Conservation (phyloP, 2,888 invertebrate genomes). For the Callimorpha dominula region DNA sequence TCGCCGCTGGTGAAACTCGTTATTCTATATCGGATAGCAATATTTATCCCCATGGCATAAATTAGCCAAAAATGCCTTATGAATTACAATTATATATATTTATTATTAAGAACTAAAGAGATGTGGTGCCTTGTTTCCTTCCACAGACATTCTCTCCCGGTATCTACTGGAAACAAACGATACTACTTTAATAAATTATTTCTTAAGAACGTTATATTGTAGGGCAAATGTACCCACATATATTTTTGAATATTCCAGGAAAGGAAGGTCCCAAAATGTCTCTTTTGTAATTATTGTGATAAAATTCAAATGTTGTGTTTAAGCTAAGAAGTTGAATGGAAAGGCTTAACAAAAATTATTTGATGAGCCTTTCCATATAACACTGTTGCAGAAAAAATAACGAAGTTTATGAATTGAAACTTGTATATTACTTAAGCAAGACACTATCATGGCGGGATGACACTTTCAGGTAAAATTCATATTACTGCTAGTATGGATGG, state of each 20-base stretch:
- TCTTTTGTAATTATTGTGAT: too few species aligned
- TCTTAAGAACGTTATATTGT: slow-evolving; percentile 15
- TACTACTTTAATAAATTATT: slow-evolving; percentile 23
- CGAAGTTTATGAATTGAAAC: too few species aligned
- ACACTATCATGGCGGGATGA: too few species aligned
- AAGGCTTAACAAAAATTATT: too few species aligned
- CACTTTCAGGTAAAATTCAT: too few species aligned
- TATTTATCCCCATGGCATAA: not conserved
- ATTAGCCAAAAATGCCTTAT: not conserved
- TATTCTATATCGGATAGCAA: not conserved
- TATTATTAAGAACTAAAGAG: slow-evolving; percentile 16
- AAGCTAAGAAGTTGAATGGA: too few species aligned
- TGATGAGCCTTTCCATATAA: too few species aligned
- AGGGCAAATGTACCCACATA: not conserved
- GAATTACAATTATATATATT: slow-evolving; percentile 13
- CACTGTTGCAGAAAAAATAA: too few species aligned
- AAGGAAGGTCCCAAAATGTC: not conserved
- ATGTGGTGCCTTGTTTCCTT: slow-evolving; percentile 6
- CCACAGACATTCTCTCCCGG: slow-evolving; percentile 4
- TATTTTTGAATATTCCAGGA: not conserved
- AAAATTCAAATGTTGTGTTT: too few species aligned
- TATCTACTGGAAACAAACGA: slow-evolving; percentile 13
- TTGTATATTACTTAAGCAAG: too few species aligned
- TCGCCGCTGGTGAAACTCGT: too few species aligned
- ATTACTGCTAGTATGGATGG: too few species aligned